Base-by-base conservation (phyloP, 2,113 vertebrate species). In the Dicaeum eximium region DNA sequence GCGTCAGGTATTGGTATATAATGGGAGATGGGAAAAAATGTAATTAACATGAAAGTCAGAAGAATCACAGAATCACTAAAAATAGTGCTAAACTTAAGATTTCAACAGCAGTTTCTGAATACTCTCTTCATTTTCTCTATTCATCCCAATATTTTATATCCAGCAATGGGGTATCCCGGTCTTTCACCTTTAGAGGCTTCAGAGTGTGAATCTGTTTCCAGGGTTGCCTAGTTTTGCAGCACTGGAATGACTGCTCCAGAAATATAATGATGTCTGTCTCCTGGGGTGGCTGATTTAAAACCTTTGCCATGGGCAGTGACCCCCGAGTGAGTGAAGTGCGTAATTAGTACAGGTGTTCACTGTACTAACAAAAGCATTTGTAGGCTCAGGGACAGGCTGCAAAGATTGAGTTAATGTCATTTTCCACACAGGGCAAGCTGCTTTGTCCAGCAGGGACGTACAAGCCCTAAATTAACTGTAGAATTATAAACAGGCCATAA, bases 281-380 rank as follows among this genome's bases (percentile, higher is more conserved):
- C 93, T 94, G 93, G 79, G 64, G 86, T 78, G 91, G 67, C 91
- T 95, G 92, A 96, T 96, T 96, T 95, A 94, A 96, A 96, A 96
- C 96, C 81, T 97, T 94, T 95, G 93, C 95, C 95, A 92, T 73
- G 70, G 91, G 87, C 73, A 67, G 53, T 95, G 92, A 95, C 93
- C 95, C 85, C 87, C 25, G 3, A 88, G 86, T 79, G 94, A 96
- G 83, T 84, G 33, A 88, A 92, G 88, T 90, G 85, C 22, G 18
- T 91, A 96, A 94, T 97, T 95, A 92, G 93, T 95, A 96, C 96
- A 97, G 96, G 96, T 97, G 95, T 94, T 96, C 82, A 21, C 84
- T 74, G 80, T 91, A 90, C 83, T 73, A 93, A 97, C 90, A 94
- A 93, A 95, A 92, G 92, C 51, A 50, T 86, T 96, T 88, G 66